Percentiles rank a stretch among this genome's conserved stretches.
Evolutionary conservation across 1,140 invertebrate species (phyloP).

Genomic region (Acromyrmex charruanus): DNA sequence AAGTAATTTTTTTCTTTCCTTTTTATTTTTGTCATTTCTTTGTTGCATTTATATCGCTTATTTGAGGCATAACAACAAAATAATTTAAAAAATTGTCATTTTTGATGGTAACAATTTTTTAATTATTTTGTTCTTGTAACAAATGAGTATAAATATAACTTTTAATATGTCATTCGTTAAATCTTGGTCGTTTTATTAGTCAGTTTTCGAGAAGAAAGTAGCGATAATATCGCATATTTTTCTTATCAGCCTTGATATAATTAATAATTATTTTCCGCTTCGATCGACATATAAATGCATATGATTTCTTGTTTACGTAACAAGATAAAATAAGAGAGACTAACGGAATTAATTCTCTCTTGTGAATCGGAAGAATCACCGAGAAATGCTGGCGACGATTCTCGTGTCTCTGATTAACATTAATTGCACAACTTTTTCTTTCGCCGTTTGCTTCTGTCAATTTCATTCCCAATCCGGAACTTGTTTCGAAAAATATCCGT

Average conservation of each 20-base stretch:
- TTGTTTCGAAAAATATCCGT: not conserved
- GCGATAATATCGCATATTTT: not conserved
- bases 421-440: not conserved
- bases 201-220: not conserved
- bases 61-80: too few species aligned
- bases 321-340: slow-evolving; percentile 18
- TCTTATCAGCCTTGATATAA: not conserved
- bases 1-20: too few species aligned
- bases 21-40: too few species aligned
- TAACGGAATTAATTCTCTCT: not conserved
- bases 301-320: slow-evolving; percentile 15
- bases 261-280: slow-evolving; percentile 13
- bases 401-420: not conserved
- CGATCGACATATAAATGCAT: not conserved
- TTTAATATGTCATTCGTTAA: not conserved
- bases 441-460: not conserved
- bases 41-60: too few species aligned
- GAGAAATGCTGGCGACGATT: not conserved
- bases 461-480: not conserved
- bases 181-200: not conserved
- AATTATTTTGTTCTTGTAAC: too few species aligned
- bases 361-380: not conserved
- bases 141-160: not conserved
- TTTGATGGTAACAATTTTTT: too few species aligned
- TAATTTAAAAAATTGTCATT: too few species aligned